Percentiles rank a stretch among this genome's conserved stretches.
These are phyloP conservation scores for Girardia tigrina DNA, from an alignment of 2,888 invertebrate genomes.

Conservation along the genomic window DNA sequence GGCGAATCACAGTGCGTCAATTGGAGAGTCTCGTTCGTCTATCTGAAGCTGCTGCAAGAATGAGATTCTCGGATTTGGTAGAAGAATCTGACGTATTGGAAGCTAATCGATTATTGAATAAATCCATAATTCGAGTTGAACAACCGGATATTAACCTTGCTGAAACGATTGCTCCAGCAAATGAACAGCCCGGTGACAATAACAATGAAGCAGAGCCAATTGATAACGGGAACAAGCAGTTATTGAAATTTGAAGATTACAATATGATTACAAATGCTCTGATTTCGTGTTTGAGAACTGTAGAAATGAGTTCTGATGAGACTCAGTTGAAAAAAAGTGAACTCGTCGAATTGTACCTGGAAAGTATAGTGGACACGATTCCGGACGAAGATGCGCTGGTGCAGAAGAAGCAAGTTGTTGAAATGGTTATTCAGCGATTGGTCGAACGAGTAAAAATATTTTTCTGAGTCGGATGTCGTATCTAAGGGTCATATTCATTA, in stretches of 20 bases:
- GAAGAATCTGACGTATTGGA: constrained; percentile 74
- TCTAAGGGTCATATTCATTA: no score
- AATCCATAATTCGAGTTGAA: constrained; percentile 88
- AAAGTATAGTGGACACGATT: constrained; percentile 67
- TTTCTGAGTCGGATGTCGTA: not conserved
- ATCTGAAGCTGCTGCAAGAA: constrained; percentile 84
- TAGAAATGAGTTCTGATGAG: constrained; percentile 56
- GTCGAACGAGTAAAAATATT: constrained; percentile 45
- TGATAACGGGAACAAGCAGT: not conserved
- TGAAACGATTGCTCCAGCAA: constrained; percentile 44
- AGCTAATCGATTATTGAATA: constrained; percentile 74
- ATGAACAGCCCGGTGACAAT: not conserved
- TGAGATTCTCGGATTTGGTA: constrained; percentile 78
- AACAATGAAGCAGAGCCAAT: not conserved
- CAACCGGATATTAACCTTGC: constrained; percentile 88
- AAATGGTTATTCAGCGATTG: constrained; percentile 76
- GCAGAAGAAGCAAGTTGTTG: constrained; percentile 71
- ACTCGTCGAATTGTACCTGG: constrained; percentile 78
- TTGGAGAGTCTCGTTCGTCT: constrained; percentile 84
- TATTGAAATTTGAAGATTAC: constrained; percentile 64
- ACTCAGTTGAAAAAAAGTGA: constrained; percentile 52
- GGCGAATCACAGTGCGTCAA: constrained; percentile 92
- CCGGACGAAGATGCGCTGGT: constrained; percentile 78
- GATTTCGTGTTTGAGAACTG: constrained; percentile 70
- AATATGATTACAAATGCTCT: constrained; percentile 78